Evolutionary conservation across 2,113 vertebrate genomes (phyloP), one percentile per base, ranked within the genome.

Genomic region (Typhlomys cinereus): DNA sequence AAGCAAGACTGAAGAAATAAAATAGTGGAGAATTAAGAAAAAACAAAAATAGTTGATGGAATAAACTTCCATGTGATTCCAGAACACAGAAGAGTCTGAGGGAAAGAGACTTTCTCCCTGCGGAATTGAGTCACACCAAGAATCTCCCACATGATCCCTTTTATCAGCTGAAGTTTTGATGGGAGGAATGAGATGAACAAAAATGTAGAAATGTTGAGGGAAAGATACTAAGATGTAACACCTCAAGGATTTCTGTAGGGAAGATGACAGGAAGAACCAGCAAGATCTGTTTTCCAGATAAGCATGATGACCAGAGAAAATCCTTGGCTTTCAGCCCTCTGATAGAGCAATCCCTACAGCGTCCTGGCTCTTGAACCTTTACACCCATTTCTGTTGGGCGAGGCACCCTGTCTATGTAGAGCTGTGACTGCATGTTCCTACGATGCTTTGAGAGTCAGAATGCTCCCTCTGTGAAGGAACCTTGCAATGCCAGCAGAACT

Each of bases 71-170:
- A 12, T 27, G 57, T 48, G 29, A n/a, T 67, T 88, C 34, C 0
- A 1, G 4, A 62, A 1, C 10, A 25, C 2, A n/a, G 10, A 64
- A 36, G 12, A 69, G 54, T 1, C 5, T 6, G 3, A 54, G 0
- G 20, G 41, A 64, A 20, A 48, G 79, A 66, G 27, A 52, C 36
- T n/a, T 21, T 11, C 6, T 36, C 12, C 4, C 6, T 59, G 34
- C n/a, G 31, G 46, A 57, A 25, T n/a, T 44, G 29, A 69, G 25
- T 64, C 52, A 7, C 31, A 44, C 0, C 13, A 9, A 52, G 44
- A 23, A 27, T n/a, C n/a, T 70, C n/a, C 39, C 50, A n/a, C n/a
- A 2, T 15, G 15, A 13, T 15, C 18, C 69, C 20, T 34, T 64
- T 81, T 70, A 29, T 25, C 23, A 31, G 21, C 11, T 70, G 79